Evolutionary conservation across 2,888 invertebrate genomes (phyloP), one percentile per base, ranked within the genome.

Genomic region (Marronus borbonicus): DNA sequence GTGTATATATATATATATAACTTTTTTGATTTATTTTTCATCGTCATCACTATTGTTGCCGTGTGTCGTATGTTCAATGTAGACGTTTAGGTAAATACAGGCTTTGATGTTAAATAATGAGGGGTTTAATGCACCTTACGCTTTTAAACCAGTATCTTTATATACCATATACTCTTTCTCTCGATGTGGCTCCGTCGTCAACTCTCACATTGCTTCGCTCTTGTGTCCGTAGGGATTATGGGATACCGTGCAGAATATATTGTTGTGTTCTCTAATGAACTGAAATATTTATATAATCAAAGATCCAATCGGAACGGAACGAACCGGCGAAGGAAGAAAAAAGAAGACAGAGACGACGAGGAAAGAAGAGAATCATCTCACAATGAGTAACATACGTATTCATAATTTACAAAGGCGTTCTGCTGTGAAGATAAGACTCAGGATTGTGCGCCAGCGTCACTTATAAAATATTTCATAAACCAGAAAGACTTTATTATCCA

Each of bases 1-100:
- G 24, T 49, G 39, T 44, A 44, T 60, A 10, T 70, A 14, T 74
- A 74, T 74, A 60, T 74, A 44, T 24, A 24, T 24, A 17, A 17
- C 17, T 17, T 17, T 17, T 17, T 17, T 17, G 17, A 17, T 82
- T 76, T 80, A 80, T 74, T 80, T 77, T 78, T 78, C 80, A 78
- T 69, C 58, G 62, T 79, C 66, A 69, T 76, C 55, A 68, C 68
- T 74, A 62, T 75, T 79, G 72, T 77, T 77, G 70, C 76, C 60
- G 68, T 69, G 49, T 78, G 77, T 65, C 75, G 76, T 76, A 70
- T 72, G 44, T 76, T 83, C 82, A 82, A 83, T 82, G 81, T 82
- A 82, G 82, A 83, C 84, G 84, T 84, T 85, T 85, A 84, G 82
- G 85, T 84, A 84, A 85, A 85, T 85, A 84, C 82, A 84, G 83